Evolutionary conservation across 1,140 invertebrate genomes (phyloP), one percentile per base, ranked within the genome.

Genomic region (Caerostris darwini): DNA sequence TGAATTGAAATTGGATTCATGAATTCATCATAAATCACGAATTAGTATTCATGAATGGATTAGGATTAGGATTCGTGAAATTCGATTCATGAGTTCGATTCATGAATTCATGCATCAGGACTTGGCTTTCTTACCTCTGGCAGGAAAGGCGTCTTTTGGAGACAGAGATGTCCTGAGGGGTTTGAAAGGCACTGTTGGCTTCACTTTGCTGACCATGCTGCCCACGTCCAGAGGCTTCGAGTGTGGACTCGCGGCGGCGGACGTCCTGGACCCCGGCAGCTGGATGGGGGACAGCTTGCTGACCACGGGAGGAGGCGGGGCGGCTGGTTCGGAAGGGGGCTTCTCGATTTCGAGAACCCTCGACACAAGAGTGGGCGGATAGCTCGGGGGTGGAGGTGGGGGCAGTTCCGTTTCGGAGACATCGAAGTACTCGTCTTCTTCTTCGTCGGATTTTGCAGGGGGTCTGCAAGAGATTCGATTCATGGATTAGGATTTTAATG

Each of bases 121-220:
- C n/a, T n/a, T n/a, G n/a, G n/a, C 34, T 34, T 34, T 34, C 6
- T 61, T 58, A 94, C 93, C 77, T 94, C 50, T 94, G 7, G 61
- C n/a, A 17, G 93, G 87, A 19, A 94, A 61, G 53, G 56, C 81
- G 85, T 90, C 87, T 71, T 94, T 94, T 7, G 87, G 87, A 34
- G 93, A 90, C 58, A 94, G 19, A 57, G 93, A 94, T 34, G 77
- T 83, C 61, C 94, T 93, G 54, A 61, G 58, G 10, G 94, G 94
- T 56, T 94, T 94, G 7, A 94, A 94, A 94, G 94, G 94, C 94
- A 94, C 94, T 34, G 94, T 87, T 69, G 94, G 94, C 58, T 94
- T 94, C 8, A 90, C 77, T 58, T 64, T 69, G 56, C 89, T 94
- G 54, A 89, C 83, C 50, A 94, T 77, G 54, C 86, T 94, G 10